Percentiles rank a stretch among this genome's conserved stretches.
Evolutionary conservation across 1,140 invertebrate species (phyloP).

Genomic region (Drosophila lacteicornis): DNA sequence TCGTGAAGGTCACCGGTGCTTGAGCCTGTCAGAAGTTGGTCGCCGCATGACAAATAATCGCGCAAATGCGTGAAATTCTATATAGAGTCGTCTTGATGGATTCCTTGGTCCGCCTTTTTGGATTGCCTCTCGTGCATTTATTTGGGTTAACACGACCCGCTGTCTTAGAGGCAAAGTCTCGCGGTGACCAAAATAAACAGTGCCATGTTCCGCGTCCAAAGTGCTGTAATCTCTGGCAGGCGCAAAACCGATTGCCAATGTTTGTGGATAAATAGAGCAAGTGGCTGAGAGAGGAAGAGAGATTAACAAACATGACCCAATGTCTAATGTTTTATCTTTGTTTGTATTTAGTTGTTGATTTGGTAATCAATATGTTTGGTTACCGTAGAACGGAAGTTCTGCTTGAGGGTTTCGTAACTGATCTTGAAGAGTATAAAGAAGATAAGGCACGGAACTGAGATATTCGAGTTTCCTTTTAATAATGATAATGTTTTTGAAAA

Average conservation of each 20-base stretch:
- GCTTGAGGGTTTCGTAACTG: constrained; percentile 13
- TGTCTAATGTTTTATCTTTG: constrained; percentile 8
- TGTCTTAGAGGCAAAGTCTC: constrained; percentile 38
- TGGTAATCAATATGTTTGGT: constrained; percentile 69
- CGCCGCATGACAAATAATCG: constrained; percentile 70
- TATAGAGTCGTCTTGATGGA: constrained; percentile 43
- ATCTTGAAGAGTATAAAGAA: constrained; percentile 6
- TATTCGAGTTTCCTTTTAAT: background rate
- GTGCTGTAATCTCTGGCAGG: constrained; percentile 68
- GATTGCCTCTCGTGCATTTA: constrained; percentile 25
- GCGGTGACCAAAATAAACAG: constrained; percentile 75
- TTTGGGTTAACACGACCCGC: constrained; percentile 68
- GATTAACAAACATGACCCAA: constrained; percentile 56
- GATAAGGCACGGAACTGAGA: constrained; percentile 16
- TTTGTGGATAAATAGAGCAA: constrained; percentile 67
- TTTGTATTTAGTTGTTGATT: constrained; percentile 51
- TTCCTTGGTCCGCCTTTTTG: constrained; percentile 26
- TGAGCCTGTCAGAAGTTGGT: constrained; percentile 60
- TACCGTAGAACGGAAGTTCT: constrained; percentile 61
- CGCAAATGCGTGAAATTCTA: constrained; percentile 80
- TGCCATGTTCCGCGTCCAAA: constrained; percentile 36
- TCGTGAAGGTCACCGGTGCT: constrained; percentile 74
- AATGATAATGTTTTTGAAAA: background rate
- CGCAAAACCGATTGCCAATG: constrained; percentile 63
- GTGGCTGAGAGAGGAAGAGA: constrained; percentile 37